Conservation (phyloP, 1,140 invertebrate species). For the Drosophila athabasca region DNA sequence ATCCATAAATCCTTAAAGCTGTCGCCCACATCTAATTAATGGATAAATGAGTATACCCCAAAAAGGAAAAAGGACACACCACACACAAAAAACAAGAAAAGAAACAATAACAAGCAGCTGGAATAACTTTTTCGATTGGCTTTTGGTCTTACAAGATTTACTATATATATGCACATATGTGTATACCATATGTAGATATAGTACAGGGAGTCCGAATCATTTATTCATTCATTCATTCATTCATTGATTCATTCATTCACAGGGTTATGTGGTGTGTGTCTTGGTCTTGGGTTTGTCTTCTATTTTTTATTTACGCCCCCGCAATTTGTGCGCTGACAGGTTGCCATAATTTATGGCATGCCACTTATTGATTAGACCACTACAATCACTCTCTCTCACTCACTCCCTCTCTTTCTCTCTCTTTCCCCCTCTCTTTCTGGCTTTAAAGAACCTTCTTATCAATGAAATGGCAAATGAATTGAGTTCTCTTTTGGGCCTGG, state of each 20-base stretch:
- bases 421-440: background rate
- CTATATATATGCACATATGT: constrained; percentile 14
- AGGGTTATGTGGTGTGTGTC: no score
- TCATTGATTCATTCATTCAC: constrained; percentile 51
- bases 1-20: no score
- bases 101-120: constrained; percentile 51
- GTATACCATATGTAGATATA: background rate
- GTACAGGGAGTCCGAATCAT: constrained; percentile 49
- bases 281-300: constrained; percentile 5
- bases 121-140: constrained; percentile 76
- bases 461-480: constrained; percentile 17
- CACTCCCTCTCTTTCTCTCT: constrained; percentile 8
- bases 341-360: constrained; percentile 69
- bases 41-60: background rate
- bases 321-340: constrained; percentile 65
- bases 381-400: constrained; percentile 1
- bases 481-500: constrained; percentile 4
- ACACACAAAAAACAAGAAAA: constrained; percentile 17
- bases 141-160: constrained; percentile 45
- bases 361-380: constrained; percentile 71
- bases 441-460: constrained; percentile 56
- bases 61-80: constrained; percentile 17
- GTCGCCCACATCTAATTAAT: no score
- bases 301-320: constrained; percentile 52
- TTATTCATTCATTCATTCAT: constrained; percentile 36